Percentiles rank a stretch among this genome's conserved stretches.
These are phyloP conservation scores for Mnemiopsis leidyi DNA, from an alignment of 37 sponge, comb jelly and placozoan species.

Conservation along the genomic window DNA sequence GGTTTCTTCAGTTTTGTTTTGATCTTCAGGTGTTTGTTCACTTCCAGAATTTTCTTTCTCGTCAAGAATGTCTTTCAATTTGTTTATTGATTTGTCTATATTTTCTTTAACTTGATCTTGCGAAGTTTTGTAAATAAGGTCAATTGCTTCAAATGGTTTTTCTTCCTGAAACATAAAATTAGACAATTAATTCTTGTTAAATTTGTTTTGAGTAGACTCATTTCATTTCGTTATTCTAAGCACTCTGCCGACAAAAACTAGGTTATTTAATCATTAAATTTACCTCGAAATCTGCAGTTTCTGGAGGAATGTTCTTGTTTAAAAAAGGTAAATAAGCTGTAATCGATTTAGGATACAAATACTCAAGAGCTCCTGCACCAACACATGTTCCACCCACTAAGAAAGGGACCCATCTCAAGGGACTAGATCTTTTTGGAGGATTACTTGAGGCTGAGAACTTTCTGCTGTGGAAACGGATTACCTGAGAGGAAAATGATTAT, in stretches of 20 bases:
- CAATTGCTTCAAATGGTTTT: neutral
- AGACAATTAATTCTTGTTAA: too few species aligned
- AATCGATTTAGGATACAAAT: neutral
- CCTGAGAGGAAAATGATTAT: neutral
- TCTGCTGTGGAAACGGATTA: neutral
- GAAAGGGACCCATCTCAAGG: neutral
- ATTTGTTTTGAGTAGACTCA: too few species aligned
- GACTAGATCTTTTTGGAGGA: neutral
- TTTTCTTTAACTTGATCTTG: neutral
- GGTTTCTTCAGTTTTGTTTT: neutral
- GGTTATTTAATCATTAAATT: too few species aligned
- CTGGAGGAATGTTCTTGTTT: neutral
- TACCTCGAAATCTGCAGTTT: too few species aligned
- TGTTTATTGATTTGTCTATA: neutral
- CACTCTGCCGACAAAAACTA: too few species aligned
- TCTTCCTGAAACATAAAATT: neutral
- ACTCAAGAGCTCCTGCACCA: neutral
- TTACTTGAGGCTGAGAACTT: conserved; percentile 2
- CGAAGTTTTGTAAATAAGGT: neutral
- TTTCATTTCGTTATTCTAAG: too few species aligned
- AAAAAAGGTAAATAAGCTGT: conserved; percentile 13
- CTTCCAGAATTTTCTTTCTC: neutral
- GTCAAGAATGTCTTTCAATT: neutral
- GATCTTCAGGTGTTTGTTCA: neutral
- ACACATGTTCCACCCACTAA: neutral